These are phyloP conservation scores for Phyto melanocephala DNA, from an alignment of 2,888 invertebrate species.

Conservation along the genomic window DNA sequence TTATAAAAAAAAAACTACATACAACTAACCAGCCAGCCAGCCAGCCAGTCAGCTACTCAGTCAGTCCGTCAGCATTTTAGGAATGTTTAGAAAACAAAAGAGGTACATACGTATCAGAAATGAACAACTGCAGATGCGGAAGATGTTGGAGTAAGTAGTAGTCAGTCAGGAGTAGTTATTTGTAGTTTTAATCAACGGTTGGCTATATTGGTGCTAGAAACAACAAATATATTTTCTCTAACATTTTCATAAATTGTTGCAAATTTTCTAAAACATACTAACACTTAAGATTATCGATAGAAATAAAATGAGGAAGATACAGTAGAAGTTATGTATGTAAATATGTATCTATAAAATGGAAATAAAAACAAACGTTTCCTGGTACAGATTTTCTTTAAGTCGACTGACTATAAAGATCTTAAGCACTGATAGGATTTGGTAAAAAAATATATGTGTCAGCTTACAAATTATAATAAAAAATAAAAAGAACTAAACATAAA, in stretches of 20 bases:
- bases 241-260: slow-evolving; percentile 2
- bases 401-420: slow-evolving; percentile 26
- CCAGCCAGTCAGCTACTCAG: background rate
- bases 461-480: background rate
- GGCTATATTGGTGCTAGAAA: background rate
- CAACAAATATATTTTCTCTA: slow-evolving; percentile 12
- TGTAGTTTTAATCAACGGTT: background rate
- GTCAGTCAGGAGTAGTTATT: background rate
- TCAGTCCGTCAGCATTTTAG: slow-evolving; percentile 7
- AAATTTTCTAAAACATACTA: background rate
- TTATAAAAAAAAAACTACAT: slow-evolving; percentile 45
- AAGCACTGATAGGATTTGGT: slow-evolving; percentile 6
- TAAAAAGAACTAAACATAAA: background rate
- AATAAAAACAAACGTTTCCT: slow-evolving; percentile 33
- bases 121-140: slow-evolving; percentile 7
- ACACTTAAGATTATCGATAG: slow-evolving; percentile 41
- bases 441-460: background rate
- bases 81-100: slow-evolving; percentile 32
- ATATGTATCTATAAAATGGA: background rate
- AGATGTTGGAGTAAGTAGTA: slow-evolving; percentile 22
- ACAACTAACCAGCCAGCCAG: background rate
- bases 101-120: background rate
- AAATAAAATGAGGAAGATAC: slow-evolving; percentile 7
- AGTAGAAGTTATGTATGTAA: background rate
- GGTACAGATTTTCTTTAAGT: slow-evolving; percentile 41